These are phyloP conservation scores for Antidorcas marsupialis DNA, from an alignment of 2,113 vertebrate species.

Conservation along the genomic window DNA sequence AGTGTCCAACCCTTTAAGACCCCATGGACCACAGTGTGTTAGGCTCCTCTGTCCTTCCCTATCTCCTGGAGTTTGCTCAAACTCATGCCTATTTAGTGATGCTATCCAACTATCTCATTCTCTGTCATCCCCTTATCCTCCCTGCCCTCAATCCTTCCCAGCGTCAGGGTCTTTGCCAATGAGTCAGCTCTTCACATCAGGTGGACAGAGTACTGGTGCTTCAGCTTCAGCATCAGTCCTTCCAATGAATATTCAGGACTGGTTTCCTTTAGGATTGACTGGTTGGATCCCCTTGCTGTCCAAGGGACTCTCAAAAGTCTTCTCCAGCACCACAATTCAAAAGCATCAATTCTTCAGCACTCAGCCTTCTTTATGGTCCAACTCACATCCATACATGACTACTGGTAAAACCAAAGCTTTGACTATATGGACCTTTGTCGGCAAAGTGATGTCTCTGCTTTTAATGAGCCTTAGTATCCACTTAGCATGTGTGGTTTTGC, in stretches of 20 bases:
- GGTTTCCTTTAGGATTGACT: not conserved
- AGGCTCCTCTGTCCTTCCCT: not conserved
- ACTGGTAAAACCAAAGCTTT: not conserved
- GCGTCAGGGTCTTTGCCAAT: not conserved
- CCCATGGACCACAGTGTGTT: not conserved
- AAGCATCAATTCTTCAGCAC: not conserved
- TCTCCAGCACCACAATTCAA: not conserved
- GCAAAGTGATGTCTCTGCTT: not conserved
- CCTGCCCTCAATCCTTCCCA: not conserved
- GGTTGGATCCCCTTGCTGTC: not conserved
- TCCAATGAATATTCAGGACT: not conserved
- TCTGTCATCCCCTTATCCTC: not conserved
- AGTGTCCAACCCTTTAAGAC: not conserved
- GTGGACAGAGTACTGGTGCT: not conserved
- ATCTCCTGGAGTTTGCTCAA: not conserved
- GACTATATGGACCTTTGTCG: not conserved
- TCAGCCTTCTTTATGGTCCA: not conserved
- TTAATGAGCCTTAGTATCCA: not conserved
- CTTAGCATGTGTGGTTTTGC: not conserved
- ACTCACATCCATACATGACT: not conserved
- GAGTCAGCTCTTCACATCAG: not conserved
- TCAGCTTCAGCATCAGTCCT: not conserved
- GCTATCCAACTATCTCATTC: not conserved
- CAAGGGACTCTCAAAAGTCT: not conserved
- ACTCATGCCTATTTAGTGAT: not conserved